A percentile compares a stretch with the other conserved stretches of the same genome.
These are phyloP conservation scores for Pteromalus puparum DNA, from an alignment of 1,140 invertebrate species.

Conservation along the genomic window DNA sequence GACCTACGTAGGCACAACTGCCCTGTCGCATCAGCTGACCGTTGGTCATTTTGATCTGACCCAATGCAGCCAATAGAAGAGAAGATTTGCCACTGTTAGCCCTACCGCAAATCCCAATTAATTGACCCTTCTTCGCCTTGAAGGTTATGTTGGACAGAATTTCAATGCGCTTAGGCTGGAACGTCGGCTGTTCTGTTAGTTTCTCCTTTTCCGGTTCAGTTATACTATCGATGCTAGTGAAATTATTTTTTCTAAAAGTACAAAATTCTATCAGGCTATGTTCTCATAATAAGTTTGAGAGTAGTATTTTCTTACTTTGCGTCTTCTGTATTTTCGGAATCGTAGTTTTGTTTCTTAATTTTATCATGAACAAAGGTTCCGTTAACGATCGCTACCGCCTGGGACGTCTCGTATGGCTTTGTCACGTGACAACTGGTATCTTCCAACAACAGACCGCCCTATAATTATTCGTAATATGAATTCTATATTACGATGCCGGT, in stretches of 20 bases:
- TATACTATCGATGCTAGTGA: neutral
- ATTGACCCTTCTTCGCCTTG: conserved; percentile 73
- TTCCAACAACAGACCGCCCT: conserved; percentile 74
- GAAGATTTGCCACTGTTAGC: conserved; percentile 84
- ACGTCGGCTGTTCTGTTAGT: neutral
- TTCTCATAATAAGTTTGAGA: neutral
- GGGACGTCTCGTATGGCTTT: conserved; percentile 71
- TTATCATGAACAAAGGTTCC: conserved; percentile 76
- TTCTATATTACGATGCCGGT: neutral
- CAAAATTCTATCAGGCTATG: conserved; percentile 33
- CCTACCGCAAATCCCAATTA: conserved; percentile 81
- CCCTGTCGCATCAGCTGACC: conserved; percentile 78
- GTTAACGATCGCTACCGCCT: conserved; percentile 76
- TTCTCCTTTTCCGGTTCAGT: conserved; percentile 4
- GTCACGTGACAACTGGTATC: conserved; percentile 69
- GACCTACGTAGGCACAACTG: conserved; percentile 80
- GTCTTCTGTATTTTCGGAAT: conserved; percentile 13
- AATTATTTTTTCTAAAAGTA: neutral
- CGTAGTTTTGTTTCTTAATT: conserved; percentile 46
- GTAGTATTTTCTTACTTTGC: conserved; percentile 50
- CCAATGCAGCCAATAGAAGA: conserved; percentile 79
- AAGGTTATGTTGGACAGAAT: conserved; percentile 69
- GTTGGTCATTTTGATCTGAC: conserved; percentile 74
- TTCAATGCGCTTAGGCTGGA: conserved; percentile 56
- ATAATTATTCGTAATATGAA: conserved; percentile 14